A percentile compares a stretch with the other conserved stretches of the same genome.
phyloP scores from a whole-genome alignment of 2,797 vertebrate species.

The Rallus crepitans region DNA sequence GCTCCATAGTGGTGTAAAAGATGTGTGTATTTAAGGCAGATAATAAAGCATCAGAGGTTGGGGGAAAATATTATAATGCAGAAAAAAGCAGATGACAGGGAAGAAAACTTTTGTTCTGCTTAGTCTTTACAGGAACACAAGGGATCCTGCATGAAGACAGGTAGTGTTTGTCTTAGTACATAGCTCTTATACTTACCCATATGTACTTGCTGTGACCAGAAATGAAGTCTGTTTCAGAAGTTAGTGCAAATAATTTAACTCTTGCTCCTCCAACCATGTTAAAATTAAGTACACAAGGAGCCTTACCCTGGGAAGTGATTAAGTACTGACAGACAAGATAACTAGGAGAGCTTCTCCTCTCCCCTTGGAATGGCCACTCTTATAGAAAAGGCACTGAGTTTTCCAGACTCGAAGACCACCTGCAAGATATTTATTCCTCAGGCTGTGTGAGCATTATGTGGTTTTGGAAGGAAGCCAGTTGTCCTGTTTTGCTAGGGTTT shows the following conservation, averaged over 20 bases:
- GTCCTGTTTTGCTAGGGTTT: background rate
- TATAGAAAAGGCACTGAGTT: background rate
- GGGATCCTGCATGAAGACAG: rapidly evolving
- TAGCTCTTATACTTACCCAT: background rate
- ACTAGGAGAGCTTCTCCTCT: background rate
- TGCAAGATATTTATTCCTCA: background rate
- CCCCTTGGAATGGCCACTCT: background rate
- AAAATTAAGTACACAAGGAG: background rate
- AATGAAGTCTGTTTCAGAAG: background rate
- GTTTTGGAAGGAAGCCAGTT: background rate
- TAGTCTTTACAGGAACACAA: background rate
- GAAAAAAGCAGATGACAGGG: background rate
- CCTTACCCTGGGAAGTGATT: background rate
- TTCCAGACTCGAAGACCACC: background rate
- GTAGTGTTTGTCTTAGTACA: background rate
- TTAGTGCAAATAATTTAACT: background rate
- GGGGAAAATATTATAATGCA: background rate
- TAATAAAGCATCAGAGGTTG: background rate
- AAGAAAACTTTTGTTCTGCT: background rate
- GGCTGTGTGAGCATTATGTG: background rate
- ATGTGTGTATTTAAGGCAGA: background rate
- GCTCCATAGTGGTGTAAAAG: background rate
- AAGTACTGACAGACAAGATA: background rate
- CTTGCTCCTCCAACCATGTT: background rate
- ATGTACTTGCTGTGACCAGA: background rate